phyloP scores from a whole-genome alignment of 2,797 vertebrate genomes.

The Natrix natrix region DNA sequence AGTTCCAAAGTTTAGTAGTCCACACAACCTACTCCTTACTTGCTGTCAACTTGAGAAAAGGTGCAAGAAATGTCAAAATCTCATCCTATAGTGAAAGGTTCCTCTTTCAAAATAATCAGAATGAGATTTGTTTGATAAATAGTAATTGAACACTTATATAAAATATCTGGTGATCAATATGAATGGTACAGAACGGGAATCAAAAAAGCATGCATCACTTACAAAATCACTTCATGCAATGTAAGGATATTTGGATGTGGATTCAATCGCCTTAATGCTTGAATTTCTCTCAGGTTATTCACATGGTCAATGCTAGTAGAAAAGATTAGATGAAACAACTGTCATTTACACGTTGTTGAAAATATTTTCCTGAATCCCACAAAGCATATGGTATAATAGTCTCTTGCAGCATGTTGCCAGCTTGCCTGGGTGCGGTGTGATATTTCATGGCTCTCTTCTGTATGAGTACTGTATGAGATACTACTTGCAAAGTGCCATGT shows the following conservation, averaged over 20 bases:
- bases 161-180: not conserved
- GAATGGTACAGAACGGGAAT: conserved; percentile 16
- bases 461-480: not conserved
- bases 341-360: not conserved
- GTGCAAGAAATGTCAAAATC: not conserved
- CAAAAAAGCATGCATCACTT: conserved; percentile 66
- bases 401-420: not conserved
- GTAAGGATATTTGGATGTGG: conserved; percentile 83
- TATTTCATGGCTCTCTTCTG: not conserved
- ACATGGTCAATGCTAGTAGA: conserved; percentile 81
- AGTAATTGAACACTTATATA: conserved; percentile 12
- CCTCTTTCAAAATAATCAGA: not conserved
- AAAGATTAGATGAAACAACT: not conserved
- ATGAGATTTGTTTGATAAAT: conserved; percentile 18
- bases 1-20: not conserved
- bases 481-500: not conserved
- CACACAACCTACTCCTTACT: too few relatives aligned
- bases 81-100: not conserved
- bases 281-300: conserved; percentile 82
- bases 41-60: not conserved
- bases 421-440: not conserved
- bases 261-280: conserved; percentile 82
- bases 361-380: not conserved
- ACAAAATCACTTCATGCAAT: conserved; percentile 85
- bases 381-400: not conserved